Conservation (phyloP, 2,797 vertebrate genomes). For the Anguilla anguilla region DNA sequence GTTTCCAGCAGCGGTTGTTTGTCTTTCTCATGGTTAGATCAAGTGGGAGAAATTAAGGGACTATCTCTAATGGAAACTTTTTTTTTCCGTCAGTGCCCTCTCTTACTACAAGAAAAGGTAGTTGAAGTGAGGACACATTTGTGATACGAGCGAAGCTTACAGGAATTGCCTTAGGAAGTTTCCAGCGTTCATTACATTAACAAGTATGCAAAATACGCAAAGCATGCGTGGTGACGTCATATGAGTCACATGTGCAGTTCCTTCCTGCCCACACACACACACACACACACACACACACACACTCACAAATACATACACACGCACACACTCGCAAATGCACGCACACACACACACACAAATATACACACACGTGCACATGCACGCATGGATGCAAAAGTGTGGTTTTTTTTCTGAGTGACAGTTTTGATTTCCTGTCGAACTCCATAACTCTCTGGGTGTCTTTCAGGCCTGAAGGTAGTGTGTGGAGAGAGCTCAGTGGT, state of each 20-base stretch:
- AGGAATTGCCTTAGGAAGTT: background rate
- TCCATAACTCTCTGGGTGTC: background rate
- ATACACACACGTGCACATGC: background rate
- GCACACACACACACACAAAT: no score
- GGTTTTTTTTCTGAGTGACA: background rate
- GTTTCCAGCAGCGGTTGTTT: background rate
- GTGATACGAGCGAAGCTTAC: background rate
- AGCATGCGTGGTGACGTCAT: background rate
- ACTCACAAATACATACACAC: no score
- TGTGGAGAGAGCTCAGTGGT: background rate
- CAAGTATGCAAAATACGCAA: background rate
- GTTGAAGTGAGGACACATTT: background rate
- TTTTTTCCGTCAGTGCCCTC: background rate
- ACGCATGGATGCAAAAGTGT: background rate
- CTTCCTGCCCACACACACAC: background rate
- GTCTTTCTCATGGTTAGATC: constrained; percentile 9
- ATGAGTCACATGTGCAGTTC: background rate
- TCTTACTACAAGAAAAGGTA: background rate
- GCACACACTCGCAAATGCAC: no score
- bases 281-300: background rate
- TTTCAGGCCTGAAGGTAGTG: background rate
- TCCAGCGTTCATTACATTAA: background rate
- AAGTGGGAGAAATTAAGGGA: constrained; percentile 1
- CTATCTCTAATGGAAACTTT: constrained; percentile 2
- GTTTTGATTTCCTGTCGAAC: background rate